Conservation (phyloP, 2,888 invertebrate genomes). For the Tiliacea aurago region DNA sequence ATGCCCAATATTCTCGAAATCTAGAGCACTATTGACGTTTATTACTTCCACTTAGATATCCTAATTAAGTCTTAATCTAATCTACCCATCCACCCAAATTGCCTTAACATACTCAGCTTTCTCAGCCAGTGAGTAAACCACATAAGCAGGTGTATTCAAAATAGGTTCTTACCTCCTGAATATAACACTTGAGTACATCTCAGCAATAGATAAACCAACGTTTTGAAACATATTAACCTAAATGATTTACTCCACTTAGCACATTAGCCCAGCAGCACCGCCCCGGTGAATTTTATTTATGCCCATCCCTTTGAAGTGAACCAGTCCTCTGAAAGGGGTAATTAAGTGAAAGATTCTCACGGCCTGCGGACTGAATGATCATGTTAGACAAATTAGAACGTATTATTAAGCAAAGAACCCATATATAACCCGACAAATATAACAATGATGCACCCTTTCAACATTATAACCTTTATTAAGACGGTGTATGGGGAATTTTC, state of each 20-base stretch:
- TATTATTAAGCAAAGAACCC: conserved; percentile 86
- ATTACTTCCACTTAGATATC: not conserved
- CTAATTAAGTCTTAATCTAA: conserved; percentile 12
- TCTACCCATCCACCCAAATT: not conserved
- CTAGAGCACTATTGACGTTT: not conserved
- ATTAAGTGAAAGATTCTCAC: conserved; percentile 88
- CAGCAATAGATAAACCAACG: conserved; percentile 52
- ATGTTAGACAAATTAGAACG: conserved; percentile 87
- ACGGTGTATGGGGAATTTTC: conserved; percentile 50
- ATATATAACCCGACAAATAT: conserved; percentile 75
- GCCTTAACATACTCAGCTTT: not conserved
- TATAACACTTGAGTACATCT: conserved; percentile 44
- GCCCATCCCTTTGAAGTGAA: conserved; percentile 84
- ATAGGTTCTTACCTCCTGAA: conserved; percentile 27
- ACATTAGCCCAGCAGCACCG: conserved; percentile 74
- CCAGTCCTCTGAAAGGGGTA: conserved; percentile 86
- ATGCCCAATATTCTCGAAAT: not conserved
- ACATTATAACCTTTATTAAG: conserved; percentile 36
- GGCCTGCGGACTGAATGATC: conserved; percentile 83
- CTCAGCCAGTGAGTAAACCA: conserved; percentile 17
- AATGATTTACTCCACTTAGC: conserved; percentile 79
- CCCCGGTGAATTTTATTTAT: conserved; percentile 81
- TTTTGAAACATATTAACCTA: conserved; percentile 77
- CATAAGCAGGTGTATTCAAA: conserved; percentile 18
- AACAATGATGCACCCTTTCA: conserved; percentile 51